Evolutionary conservation across 2,888 invertebrate genomes (phyloP).

Genomic region (Empis stercorea): DNA sequence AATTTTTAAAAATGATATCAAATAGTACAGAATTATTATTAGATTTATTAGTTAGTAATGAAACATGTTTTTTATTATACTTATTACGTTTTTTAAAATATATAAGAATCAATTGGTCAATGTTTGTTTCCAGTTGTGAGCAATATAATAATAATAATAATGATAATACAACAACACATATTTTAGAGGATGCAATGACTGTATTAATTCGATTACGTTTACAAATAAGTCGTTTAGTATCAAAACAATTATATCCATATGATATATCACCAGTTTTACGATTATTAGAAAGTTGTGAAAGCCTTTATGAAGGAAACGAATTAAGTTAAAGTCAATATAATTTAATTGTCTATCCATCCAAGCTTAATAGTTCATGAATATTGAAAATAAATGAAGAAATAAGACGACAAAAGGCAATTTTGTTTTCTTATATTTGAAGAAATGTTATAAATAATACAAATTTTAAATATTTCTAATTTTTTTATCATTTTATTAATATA

Average conservation of each 20-base stretch:
- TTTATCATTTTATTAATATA: too few relatives aligned
- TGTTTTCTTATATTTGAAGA: too few relatives aligned
- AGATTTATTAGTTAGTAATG: slow-evolving; percentile 78
- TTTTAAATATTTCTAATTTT: too few relatives aligned
- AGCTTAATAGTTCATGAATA: too few relatives aligned
- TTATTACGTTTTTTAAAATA: slow-evolving; percentile 73
- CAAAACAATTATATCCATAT: slow-evolving; percentile 74
- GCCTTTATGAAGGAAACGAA: slow-evolving; percentile 72
- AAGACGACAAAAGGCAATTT: too few relatives aligned
- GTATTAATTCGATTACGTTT: slow-evolving; percentile 65
- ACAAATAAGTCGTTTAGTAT: slow-evolving; percentile 70
- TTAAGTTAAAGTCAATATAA: slow-evolving; percentile 42
- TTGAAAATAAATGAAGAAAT: too few relatives aligned
- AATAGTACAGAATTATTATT: slow-evolving; percentile 68
- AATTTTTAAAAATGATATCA: slow-evolving; percentile 71
- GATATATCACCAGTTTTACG: slow-evolving; percentile 79
- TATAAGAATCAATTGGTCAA: slow-evolving; percentile 69
- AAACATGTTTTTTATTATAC: slow-evolving; percentile 80
- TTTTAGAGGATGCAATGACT: slow-evolving; percentile 70
- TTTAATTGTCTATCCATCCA: too few relatives aligned
- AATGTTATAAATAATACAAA: too few relatives aligned
- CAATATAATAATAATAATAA: slow-evolving; percentile 31
- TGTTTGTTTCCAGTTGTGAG: slow-evolving; percentile 66
- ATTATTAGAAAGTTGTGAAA: slow-evolving; percentile 70
- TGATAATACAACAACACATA: slow-evolving; percentile 35